Conservation (phyloP, 2,888 invertebrate genomes). For the Drosophila mercatorum region DNA sequence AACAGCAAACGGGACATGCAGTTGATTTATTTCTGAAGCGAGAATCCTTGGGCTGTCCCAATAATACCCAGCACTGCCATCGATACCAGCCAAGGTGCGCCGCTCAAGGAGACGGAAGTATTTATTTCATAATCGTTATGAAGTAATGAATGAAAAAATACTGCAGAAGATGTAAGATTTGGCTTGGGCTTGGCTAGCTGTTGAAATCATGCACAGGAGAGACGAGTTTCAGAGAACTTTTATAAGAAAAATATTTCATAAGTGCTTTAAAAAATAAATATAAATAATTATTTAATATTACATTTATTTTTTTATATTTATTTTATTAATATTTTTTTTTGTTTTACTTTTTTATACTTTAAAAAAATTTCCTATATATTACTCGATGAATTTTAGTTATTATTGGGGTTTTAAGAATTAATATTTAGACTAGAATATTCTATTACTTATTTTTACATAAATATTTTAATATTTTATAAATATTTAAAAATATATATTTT, state of each 20-base stretch:
- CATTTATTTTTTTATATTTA: no score
- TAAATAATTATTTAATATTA: no score
- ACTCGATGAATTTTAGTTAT: no score
- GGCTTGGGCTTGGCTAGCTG: slow-evolving; percentile 9
- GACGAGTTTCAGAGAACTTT: neutral
- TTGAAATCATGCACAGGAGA: slow-evolving; percentile 29
- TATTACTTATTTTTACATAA: no score
- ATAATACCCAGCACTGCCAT: slow-evolving; percentile 21
- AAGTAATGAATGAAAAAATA: slow-evolving; percentile 68
- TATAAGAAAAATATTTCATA: neutral
- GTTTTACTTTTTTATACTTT: no score
- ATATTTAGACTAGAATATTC: no score
- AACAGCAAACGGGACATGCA: slow-evolving; percentile 66
- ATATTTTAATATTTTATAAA: no score
- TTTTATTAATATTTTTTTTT: no score
- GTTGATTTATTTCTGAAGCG: slow-evolving; percentile 67
- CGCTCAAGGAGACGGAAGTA: slow-evolving; percentile 69
- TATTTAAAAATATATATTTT: no score
- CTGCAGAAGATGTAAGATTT: slow-evolving; percentile 21
- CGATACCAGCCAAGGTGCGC: slow-evolving; percentile 48
- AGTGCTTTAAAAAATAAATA: no score
- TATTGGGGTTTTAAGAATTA: no score
- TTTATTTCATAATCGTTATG: slow-evolving; percentile 76
- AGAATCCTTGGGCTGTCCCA: slow-evolving; percentile 10
- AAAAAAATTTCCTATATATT: no score